Evolutionary conservation across 1,140 invertebrate genomes (phyloP).

Genomic region (Mylabris phalerata): DNA sequence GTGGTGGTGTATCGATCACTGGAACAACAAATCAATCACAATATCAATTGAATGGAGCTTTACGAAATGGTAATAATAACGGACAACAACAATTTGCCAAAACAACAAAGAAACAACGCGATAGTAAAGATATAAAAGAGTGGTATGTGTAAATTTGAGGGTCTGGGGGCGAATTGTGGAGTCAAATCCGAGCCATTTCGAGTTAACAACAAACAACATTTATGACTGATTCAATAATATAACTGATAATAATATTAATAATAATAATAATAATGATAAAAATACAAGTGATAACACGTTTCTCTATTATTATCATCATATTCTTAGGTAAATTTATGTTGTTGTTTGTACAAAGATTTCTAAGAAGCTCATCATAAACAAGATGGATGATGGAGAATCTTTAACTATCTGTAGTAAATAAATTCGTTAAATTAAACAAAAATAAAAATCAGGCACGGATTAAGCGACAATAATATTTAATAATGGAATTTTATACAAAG

Average conservation of each 20-base stretch:
- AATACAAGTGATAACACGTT: background rate
- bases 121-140: slow-evolving; percentile 85
- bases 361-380: too few species aligned
- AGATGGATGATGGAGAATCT: too few species aligned
- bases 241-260: background rate
- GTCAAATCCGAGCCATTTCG: slow-evolving; percentile 38
- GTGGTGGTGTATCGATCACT: too few species aligned
- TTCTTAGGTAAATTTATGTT: too few species aligned
- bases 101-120: slow-evolving; percentile 61
- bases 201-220: background rate
- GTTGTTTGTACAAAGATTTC: too few species aligned
- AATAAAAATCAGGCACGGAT: too few species aligned
- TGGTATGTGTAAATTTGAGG: slow-evolving; percentile 71
- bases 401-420: too few species aligned
- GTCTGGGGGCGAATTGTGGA: slow-evolving; percentile 7
- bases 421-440: too few species aligned
- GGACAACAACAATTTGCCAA: slow-evolving; percentile 37
- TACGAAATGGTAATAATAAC: slow-evolving; percentile 37
- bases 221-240: background rate
- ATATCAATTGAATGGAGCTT: slow-evolving; percentile 41
- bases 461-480: too few species aligned
- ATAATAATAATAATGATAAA: background rate
- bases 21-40: slow-evolving; percentile 35
- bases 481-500: too few species aligned
- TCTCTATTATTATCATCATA: too few species aligned